Percentiles rank a stretch among this genome's conserved stretches.
phyloP scores from a whole-genome alignment of 2,888 invertebrate species.

The Argyresthia goedartella region DNA sequence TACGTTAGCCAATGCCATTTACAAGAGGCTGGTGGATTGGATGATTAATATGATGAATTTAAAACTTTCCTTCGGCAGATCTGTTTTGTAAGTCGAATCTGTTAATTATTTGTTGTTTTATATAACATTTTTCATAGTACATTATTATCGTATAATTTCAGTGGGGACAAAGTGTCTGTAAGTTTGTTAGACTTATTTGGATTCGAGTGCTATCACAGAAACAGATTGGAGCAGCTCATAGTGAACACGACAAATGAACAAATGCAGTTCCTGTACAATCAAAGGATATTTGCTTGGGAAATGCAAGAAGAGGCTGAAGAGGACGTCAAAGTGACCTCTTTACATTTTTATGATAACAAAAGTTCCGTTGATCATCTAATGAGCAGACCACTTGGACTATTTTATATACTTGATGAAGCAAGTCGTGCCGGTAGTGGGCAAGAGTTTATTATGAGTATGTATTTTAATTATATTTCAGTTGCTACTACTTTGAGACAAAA shows the following conservation, averaged over 20 bases:
- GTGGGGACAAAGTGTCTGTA: constrained; percentile 86
- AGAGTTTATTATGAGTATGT: constrained; percentile 79
- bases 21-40: constrained; percentile 90
- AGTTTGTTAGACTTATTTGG: constrained; percentile 91
- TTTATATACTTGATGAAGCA: constrained; percentile 90
- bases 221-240: constrained; percentile 88
- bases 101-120: background rate
- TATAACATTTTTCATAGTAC: background rate
- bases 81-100: constrained; percentile 82
- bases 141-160: constrained; percentile 43
- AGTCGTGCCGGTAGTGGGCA: constrained; percentile 80
- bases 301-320: constrained; percentile 86
- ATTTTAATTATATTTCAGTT: background rate
- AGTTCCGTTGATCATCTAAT: constrained; percentile 89
- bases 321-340: constrained; percentile 76
- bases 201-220: constrained; percentile 91
- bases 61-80: constrained; percentile 84
- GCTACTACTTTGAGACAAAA: background rate
- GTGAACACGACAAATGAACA: constrained; percentile 94
- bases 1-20: constrained; percentile 86
- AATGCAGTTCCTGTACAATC: constrained; percentile 93
- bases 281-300: constrained; percentile 93
- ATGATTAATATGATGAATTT: constrained; percentile 87
- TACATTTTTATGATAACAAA: constrained; percentile 91
- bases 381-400: constrained; percentile 84